A percentile compares a stretch with the other conserved stretches of the same genome.
These are phyloP conservation scores for Eptesicus fuscus DNA, from an alignment of 2,113 vertebrate genomes.

Conservation along the genomic window DNA sequence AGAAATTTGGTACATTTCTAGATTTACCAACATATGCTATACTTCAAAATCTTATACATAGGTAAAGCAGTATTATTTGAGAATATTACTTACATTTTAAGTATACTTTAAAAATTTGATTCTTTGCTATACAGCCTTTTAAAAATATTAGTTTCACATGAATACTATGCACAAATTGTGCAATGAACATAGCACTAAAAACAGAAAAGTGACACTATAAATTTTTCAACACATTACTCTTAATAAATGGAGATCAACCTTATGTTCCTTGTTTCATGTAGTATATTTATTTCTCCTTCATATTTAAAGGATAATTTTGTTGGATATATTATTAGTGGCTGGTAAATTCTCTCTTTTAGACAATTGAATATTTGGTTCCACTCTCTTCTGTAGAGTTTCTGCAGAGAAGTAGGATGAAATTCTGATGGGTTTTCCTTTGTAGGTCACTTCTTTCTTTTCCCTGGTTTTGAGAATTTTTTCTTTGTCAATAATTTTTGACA, in stretches of 20 bases:
- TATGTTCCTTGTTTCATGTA: too few relatives aligned
- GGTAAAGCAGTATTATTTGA: background rate
- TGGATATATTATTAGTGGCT: too few relatives aligned
- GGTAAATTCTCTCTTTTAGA: too few relatives aligned
- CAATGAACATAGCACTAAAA: slow-evolving; percentile 17
- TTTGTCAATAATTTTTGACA: too few relatives aligned
- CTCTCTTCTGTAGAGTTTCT: too few relatives aligned
- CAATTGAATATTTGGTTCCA: too few relatives aligned
- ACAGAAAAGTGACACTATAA: slow-evolving; percentile 31
- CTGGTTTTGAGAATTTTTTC: too few relatives aligned
- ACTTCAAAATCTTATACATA: slow-evolving; percentile 21
- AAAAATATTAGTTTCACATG: slow-evolving; percentile 2
- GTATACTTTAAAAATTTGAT: background rate
- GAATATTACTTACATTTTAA: slow-evolving; percentile 35
- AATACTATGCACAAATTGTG: background rate
- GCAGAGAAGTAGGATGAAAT: too few relatives aligned
- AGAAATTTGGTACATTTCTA: background rate
- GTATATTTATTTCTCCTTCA: too few relatives aligned
- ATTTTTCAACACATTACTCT: background rate
- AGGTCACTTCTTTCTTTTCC: too few relatives aligned
- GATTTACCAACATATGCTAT: background rate
- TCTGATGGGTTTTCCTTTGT: too few relatives aligned
- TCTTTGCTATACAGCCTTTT: background rate
- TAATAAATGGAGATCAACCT: background rate
- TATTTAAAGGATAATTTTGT: too few relatives aligned